Evolutionary conservation across 2,797 vertebrate species (phyloP).

Genomic region (Anguilla pacifica): DNA sequence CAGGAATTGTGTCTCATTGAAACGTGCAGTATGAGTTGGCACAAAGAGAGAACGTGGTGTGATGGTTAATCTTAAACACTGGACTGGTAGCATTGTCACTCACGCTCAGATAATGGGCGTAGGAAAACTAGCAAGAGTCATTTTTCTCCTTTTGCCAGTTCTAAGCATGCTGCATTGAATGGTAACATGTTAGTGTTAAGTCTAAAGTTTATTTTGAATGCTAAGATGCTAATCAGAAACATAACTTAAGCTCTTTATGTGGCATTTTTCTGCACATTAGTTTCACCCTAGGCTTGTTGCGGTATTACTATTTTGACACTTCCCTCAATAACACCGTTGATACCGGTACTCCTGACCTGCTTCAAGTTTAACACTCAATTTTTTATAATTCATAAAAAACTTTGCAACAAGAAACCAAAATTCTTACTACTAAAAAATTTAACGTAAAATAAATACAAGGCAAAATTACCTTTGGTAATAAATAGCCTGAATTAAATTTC

Average conservation of each 20-base stretch:
- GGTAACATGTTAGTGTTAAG: not conserved
- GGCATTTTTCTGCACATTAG: slow-evolving; percentile 27
- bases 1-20: not conserved
- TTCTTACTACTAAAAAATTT: too few species aligned
- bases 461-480: too few species aligned
- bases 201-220: slow-evolving; percentile 57
- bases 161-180: slow-evolving; percentile 19
- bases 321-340: not conserved
- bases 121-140: not conserved
- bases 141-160: slow-evolving; percentile 17
- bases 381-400: not conserved
- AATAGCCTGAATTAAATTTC: too few species aligned
- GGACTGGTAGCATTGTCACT: slow-evolving; percentile 14
- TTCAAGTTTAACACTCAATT: not conserved
- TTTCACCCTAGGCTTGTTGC: slow-evolving; percentile 20
- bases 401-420: not conserved
- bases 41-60: slow-evolving; percentile 5
- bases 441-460: too few species aligned
- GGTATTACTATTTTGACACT: not conserved
- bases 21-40: not conserved
- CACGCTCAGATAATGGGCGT: not conserved
- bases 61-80: slow-evolving; percentile 15
- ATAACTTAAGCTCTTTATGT: slow-evolving; percentile 50
- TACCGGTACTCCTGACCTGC: not conserved
- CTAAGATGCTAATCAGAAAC: slow-evolving; percentile 51